These are phyloP conservation scores for Chamaetylas fuelleborni DNA, from an alignment of 2,113 vertebrate species.

Conservation along the genomic window DNA sequence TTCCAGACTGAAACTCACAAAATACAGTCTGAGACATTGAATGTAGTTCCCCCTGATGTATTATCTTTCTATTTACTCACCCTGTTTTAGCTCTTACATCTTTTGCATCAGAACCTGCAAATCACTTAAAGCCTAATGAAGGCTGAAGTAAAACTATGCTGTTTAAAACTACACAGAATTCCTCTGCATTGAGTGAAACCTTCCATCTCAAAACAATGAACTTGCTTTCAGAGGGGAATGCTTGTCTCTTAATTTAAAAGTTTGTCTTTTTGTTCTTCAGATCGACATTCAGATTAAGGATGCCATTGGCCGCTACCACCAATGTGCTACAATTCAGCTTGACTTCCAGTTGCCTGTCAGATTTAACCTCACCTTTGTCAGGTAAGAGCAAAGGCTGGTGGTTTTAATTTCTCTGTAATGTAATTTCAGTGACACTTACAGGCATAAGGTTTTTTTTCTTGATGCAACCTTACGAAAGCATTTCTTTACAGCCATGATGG, in stretches of 20 bases:
- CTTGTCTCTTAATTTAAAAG: not conserved
- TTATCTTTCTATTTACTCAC: not conserved
- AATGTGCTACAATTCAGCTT: constrained; percentile 96
- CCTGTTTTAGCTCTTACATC: not conserved
- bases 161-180: not conserved
- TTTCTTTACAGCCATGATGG: constrained; percentile 85
- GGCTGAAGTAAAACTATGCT: not conserved
- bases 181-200: not conserved
- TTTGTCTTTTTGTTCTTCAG: constrained; percentile 61
- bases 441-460: not conserved
- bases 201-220: not conserved
- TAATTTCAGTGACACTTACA: not conserved
- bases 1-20: not conserved
- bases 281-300: constrained; percentile 99
- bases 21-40: not conserved
- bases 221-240: not conserved
- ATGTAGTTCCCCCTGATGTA: fast-evolving
- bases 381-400: constrained; percentile 67
- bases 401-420: not conserved
- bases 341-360: constrained; percentile 96
- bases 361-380: constrained; percentile 92
- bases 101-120: not conserved
- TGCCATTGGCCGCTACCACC: constrained; percentile 95
- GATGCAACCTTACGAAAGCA: not conserved
- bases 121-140: not conserved